These are phyloP conservation scores for Phrynocephalus guinanensis DNA, from an alignment of 2,797 vertebrate species.

Conservation along the genomic window DNA sequence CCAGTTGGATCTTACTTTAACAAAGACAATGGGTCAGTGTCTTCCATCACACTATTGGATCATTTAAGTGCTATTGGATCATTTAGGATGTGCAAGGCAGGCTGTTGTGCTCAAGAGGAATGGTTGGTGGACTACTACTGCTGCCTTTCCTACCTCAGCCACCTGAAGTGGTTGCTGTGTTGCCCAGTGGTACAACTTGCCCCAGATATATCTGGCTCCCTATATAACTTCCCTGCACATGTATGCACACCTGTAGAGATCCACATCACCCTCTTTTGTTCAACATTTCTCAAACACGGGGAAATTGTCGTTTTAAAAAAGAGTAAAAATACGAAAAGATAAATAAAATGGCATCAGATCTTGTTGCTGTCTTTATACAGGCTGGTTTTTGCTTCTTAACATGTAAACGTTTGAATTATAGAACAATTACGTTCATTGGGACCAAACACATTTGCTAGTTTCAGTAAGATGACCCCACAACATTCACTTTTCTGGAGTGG, in stretches of 20 bases:
- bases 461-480: constrained; percentile 35
- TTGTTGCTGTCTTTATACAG: background rate
- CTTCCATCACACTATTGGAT: background rate
- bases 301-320: background rate
- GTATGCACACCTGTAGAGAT: too few relatives aligned
- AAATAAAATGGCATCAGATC: background rate
- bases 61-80: background rate
- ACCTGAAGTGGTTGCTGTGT: background rate
- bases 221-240: background rate
- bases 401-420: background rate
- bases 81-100: background rate
- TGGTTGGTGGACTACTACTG: background rate
- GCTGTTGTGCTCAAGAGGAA: background rate
- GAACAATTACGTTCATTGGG: constrained; percentile 40
- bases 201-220: background rate
- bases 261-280: background rate
- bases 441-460: constrained; percentile 50
- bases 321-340: background rate
- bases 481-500: constrained; percentile 17
- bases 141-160: background rate
- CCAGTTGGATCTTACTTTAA: background rate
- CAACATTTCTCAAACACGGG: background rate
- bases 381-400: background rate
- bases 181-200: background rate
- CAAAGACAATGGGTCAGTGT: background rate